These are phyloP conservation scores for Dynastes hyllus DNA, from an alignment of 2,888 invertebrate species.

Conservation along the genomic window DNA sequence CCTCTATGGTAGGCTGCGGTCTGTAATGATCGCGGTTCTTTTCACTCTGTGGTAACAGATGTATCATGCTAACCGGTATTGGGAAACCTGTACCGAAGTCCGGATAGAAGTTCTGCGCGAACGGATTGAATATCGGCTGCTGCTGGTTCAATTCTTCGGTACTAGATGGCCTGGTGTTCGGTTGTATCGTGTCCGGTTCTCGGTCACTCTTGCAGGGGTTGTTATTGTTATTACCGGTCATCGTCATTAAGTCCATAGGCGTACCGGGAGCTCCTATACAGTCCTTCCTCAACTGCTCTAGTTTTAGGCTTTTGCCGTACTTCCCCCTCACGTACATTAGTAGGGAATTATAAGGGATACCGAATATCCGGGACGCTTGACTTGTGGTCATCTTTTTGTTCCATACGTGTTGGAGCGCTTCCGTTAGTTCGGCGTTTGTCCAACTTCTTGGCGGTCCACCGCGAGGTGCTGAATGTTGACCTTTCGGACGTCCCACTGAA, in stretches of 20 bases:
- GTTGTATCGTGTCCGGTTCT: slow-evolving; percentile 65
- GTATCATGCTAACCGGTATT: slow-evolving; percentile 89
- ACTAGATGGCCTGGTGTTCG: slow-evolving; percentile 76
- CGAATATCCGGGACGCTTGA: slow-evolving; percentile 91
- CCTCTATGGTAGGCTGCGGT: slow-evolving; percentile 73
- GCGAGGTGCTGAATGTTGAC: slow-evolving; percentile 92
- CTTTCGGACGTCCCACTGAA: slow-evolving; percentile 87
- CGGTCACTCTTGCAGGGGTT: slow-evolving; percentile 74
- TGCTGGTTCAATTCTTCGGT: slow-evolving; percentile 72
- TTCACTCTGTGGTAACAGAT: slow-evolving; percentile 86
- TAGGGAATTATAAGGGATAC: slow-evolving; percentile 94
- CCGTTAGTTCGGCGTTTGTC: slow-evolving; percentile 93
- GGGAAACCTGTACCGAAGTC: slow-evolving; percentile 87
- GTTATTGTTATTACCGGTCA: slow-evolving; percentile 72
- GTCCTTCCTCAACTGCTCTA: slow-evolving; percentile 91
- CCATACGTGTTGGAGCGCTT: slow-evolving; percentile 95
- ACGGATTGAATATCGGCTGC: slow-evolving; percentile 80
- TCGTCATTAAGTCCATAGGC: slow-evolving; percentile 75
- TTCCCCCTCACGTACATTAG: slow-evolving; percentile 95
- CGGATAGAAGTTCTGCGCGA: slow-evolving; percentile 87
- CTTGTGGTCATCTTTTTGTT: slow-evolving; percentile 96
- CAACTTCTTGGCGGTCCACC: slow-evolving; percentile 94
- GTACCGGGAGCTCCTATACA: slow-evolving; percentile 85
- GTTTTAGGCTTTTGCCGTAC: slow-evolving; percentile 92
- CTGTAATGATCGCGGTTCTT: slow-evolving; percentile 79